These are phyloP conservation scores for Sebastes ruberrimus DNA, from an alignment of 2,797 vertebrate species.

Conservation along the genomic window DNA sequence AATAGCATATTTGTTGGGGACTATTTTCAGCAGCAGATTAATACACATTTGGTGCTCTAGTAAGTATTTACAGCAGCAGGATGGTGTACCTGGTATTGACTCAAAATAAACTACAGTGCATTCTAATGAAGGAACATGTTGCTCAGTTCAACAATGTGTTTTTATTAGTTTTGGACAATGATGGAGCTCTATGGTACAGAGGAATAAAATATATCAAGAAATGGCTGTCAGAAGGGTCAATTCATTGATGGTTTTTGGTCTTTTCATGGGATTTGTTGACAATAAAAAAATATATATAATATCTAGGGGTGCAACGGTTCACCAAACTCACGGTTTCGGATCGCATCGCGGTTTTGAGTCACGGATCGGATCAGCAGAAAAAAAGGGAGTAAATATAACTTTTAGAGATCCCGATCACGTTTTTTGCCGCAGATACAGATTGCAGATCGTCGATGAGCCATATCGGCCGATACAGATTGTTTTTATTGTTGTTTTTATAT, in stretches of 20 bases:
- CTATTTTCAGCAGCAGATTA: neutral
- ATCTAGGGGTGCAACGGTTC: neutral
- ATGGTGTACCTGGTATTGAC: neutral
- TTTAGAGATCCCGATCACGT: too few relatives aligned
- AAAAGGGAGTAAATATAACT: too few relatives aligned
- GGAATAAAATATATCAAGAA: neutral
- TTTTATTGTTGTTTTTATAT: too few relatives aligned
- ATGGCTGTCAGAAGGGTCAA: neutral
- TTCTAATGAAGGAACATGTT: neutral
- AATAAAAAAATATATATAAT: neutral
- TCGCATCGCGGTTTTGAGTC: rapidly evolving
- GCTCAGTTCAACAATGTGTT: neutral
- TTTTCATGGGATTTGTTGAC: neutral
- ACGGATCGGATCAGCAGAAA: too few relatives aligned
- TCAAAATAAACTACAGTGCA: neutral
- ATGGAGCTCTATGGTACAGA: neutral
- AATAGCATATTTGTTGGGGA: neutral
- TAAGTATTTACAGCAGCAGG: neutral
- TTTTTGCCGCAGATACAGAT: too few relatives aligned
- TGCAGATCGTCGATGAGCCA: too few relatives aligned
- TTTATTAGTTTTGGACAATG: neutral
- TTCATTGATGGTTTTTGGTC: neutral
- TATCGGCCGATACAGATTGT: too few relatives aligned
- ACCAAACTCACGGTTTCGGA: too few relatives aligned
- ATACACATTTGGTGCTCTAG: neutral